These are phyloP conservation scores for Micrasema minimum DNA, from an alignment of 1,140 invertebrate genomes.

Conservation along the genomic window DNA sequence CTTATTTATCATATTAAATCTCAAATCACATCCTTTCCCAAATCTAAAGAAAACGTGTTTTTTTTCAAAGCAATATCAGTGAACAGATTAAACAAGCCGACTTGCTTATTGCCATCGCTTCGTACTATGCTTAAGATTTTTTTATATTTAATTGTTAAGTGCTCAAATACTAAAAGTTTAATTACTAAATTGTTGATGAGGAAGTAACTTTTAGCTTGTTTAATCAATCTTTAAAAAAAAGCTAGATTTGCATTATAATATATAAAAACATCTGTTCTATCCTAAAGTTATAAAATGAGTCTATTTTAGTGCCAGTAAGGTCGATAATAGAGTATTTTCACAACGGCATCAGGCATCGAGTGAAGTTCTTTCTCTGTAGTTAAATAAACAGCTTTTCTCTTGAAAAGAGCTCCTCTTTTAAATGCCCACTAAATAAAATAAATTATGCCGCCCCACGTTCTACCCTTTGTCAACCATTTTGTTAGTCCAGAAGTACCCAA, in stretches of 20 bases:
- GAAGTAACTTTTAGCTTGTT: no score
- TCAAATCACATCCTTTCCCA: not conserved
- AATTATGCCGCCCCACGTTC: conserved; percentile 52
- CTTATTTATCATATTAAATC: conserved; percentile 12
- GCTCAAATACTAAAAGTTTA: no score
- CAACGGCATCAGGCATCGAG: conserved; percentile 30
- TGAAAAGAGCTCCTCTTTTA: conserved; percentile 49
- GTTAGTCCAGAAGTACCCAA: conserved; percentile 7
- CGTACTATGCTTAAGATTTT: no score
- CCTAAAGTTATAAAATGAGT: no score
- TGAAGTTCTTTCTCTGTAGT: conserved; percentile 40
- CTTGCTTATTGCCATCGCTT: not conserved
- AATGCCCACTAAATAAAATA: conserved; percentile 53
- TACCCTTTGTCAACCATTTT: conserved; percentile 16
- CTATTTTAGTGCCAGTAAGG: not conserved
- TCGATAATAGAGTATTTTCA: conserved; percentile 34
- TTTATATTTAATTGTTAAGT: no score
- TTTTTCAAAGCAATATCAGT: no score
- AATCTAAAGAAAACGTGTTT: no score
- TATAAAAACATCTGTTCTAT: no score
- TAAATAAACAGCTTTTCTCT: conserved; percentile 51
- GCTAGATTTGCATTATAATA: no score
- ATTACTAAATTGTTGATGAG: no score
- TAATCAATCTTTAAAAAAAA: no score
- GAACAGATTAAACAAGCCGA: not conserved